These are phyloP conservation scores for Epinephelus awoara DNA, from an alignment of 2,797 vertebrate genomes.

Conservation along the genomic window DNA sequence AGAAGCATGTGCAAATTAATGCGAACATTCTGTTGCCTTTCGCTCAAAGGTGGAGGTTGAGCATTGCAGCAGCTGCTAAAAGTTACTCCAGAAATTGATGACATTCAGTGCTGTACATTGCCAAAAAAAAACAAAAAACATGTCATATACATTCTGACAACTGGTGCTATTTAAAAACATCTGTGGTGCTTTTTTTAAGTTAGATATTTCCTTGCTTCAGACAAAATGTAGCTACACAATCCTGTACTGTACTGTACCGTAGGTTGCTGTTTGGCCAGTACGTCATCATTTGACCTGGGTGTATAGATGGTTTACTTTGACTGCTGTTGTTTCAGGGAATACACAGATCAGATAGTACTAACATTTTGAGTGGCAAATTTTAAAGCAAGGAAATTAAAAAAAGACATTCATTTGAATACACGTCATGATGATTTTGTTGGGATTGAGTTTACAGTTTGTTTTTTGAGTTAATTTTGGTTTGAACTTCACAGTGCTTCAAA, in stretches of 20 bases:
- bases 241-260: conserved; percentile 79
- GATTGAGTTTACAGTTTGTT: conserved; percentile 37
- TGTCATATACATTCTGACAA: conserved; percentile 79
- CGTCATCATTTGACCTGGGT: not conserved
- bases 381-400: conserved; percentile 54
- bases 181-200: conserved; percentile 83
- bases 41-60: conserved; percentile 61
- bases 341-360: conserved; percentile 52
- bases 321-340: conserved; percentile 73
- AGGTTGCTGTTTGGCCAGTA: conserved; percentile 46
- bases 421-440: conserved; percentile 43
- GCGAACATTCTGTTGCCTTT: conserved; percentile 65
- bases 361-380: conserved; percentile 53
- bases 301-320: conserved; percentile 39
- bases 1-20: conserved; percentile 61
- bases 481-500: conserved; percentile 53
- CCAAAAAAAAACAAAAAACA: conserved; percentile 66
- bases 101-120: conserved; percentile 78
- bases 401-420: conserved; percentile 52
- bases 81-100: conserved; percentile 63
- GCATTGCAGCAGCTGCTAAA: conserved; percentile 75
- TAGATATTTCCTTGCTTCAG: conserved; percentile 77
- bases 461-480: conserved; percentile 27
- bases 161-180: conserved; percentile 88
- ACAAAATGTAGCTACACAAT: conserved; percentile 81